Evolutionary conservation across 2,113 vertebrate species (phyloP).

Genomic region (Struthio camelus): DNA sequence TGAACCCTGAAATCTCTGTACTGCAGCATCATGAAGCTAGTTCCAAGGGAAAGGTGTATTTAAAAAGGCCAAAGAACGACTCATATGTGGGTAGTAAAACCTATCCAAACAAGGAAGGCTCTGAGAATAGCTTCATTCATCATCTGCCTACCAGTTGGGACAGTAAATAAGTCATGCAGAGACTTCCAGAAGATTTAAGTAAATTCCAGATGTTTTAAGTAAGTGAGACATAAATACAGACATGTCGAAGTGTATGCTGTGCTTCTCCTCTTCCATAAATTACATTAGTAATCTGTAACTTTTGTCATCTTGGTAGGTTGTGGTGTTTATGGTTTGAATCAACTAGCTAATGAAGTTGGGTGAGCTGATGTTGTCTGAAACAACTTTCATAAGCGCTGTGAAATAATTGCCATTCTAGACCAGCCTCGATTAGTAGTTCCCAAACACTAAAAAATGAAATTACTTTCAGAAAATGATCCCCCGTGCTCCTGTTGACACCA

Average conservation of each 20-base stretch:
- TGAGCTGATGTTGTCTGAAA: constrained; percentile 3
- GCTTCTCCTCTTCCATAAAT: not conserved
- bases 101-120: not conserved
- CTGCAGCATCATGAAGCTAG: not conserved
- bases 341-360: not conserved
- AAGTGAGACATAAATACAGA: not conserved
- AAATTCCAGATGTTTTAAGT: not conserved
- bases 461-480: not conserved
- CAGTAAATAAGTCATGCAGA: not conserved
- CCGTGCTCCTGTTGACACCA: not conserved
- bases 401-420: not conserved
- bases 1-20: not conserved
- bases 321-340: not conserved
- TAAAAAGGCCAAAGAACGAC: not conserved
- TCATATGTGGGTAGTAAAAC: not conserved
- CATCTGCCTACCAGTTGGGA: not conserved
- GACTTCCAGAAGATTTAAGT: not conserved
- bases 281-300: not conserved
- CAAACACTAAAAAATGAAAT: not conserved
- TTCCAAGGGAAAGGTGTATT: not conserved
- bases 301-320: not conserved
- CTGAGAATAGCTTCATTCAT: not conserved
- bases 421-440: not conserved
- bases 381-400: not conserved
- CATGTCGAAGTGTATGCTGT: not conserved